phyloP scores from a whole-genome alignment of 2,113 vertebrate genomes.

The Melospiza georgiana region DNA sequence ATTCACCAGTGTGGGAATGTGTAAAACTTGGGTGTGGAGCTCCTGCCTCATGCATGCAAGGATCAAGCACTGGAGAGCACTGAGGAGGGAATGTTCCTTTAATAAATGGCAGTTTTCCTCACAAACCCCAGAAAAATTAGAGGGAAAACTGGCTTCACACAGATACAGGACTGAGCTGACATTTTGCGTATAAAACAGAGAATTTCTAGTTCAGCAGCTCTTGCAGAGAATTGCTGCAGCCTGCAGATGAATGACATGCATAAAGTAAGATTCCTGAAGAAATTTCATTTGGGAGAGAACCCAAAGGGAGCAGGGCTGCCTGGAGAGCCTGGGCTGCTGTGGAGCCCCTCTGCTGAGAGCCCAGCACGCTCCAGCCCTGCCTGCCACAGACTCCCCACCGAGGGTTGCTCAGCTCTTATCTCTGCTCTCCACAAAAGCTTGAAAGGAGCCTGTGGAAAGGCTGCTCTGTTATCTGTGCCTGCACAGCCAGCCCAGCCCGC shows the following conservation, averaged over 20 bases:
- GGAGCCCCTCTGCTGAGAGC: neutral
- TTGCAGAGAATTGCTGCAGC: neutral
- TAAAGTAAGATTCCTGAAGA: neutral
- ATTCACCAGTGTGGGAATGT: neutral
- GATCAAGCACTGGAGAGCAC: neutral
- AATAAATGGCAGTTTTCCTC: neutral
- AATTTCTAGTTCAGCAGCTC: neutral
- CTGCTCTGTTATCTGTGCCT: conserved; percentile 48
- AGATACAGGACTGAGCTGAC: neutral
- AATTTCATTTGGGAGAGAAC: neutral
- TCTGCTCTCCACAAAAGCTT: conserved; percentile 41
- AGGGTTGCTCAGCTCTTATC: conserved; percentile 41
- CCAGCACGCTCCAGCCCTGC: neutral
- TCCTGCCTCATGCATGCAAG: neutral
- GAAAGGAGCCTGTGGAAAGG: conserved; percentile 35
- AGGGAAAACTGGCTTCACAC: neutral
- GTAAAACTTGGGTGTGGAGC: neutral
- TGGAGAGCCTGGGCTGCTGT: neutral
- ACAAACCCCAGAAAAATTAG: neutral
- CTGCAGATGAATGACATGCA: neutral
- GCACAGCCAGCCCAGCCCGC: conserved; percentile 28
- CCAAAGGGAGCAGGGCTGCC: neutral
- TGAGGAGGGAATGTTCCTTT: neutral
- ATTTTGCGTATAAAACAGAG: neutral
- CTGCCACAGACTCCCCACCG: neutral